These are phyloP conservation scores for Opisthocomus hoazin DNA, from an alignment of 2,113 vertebrate species.

Conservation along the genomic window DNA sequence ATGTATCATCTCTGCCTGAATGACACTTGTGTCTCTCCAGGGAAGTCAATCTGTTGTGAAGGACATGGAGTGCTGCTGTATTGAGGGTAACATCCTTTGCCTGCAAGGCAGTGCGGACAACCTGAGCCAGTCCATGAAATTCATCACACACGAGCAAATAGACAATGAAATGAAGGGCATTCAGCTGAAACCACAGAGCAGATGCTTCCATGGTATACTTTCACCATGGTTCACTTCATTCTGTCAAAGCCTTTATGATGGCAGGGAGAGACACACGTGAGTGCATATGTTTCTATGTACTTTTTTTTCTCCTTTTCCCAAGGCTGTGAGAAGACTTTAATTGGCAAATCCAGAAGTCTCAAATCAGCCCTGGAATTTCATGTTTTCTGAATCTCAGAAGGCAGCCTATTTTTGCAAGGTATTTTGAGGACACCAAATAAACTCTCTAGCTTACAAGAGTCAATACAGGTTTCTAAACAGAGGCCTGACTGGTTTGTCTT, in stretches of 20 bases:
- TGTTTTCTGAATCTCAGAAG: neutral
- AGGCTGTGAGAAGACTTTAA: neutral
- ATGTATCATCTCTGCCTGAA: neutral
- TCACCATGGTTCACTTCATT: slow-evolving; percentile 48
- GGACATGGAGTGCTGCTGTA: neutral
- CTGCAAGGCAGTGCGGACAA: slow-evolving; percentile 9
- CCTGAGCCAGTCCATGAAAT: slow-evolving; percentile 32
- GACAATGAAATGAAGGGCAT: slow-evolving; percentile 38
- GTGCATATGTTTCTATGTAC: neutral
- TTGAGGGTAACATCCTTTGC: neutral
- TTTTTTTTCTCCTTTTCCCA: neutral
- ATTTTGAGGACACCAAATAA: neutral
- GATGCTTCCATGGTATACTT: slow-evolving; percentile 34
- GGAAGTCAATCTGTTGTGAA: slow-evolving; percentile 28
- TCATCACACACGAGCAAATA: neutral
- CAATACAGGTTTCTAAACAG: neutral
- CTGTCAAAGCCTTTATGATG: slow-evolving; percentile 50
- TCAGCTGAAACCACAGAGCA: slow-evolving; percentile 54
- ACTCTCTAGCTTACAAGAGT: neutral
- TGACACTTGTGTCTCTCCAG: neutral
- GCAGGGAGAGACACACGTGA: neutral
- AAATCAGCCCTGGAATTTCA: neutral
- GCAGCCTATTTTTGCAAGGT: neutral
- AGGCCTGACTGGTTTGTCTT: neutral
- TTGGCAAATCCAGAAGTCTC: neutral